Evolutionary conservation across 2,113 vertebrate species (phyloP), one percentile per base, ranked within the genome.

Genomic region (Otus sunia): DNA sequence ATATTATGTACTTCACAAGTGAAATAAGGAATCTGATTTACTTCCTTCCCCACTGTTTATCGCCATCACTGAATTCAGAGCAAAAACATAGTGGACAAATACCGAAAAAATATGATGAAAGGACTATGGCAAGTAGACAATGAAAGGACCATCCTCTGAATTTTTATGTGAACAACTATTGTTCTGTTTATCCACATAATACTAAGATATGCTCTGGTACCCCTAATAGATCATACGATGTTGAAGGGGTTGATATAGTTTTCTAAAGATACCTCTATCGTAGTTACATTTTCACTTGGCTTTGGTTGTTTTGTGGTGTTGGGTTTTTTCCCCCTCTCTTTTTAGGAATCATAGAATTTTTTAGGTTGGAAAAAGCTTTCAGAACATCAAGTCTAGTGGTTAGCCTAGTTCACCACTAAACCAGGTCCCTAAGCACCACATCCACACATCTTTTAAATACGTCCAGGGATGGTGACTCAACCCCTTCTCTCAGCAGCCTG

Each of bases 1-100:
- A 60, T 92, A 59, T 80, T 94, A 39, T 63, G 16, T 60, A n/a
- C 50, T 85, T 95, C 43, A 83, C 25, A 90, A 93, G 9, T 53
- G 84, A 93, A 86, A 25, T 66, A 89, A 94, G 45, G 71, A 93
- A 88, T 82, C 25, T 60, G 19, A 78, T 72, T 74, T 81, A 67
- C 12, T 55, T 78, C 30, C 55, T 30, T 94, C 39, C 29, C 47
- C 47, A 63, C 32, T 60, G 17, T 68, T 79, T 79, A 67, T 63
- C 89, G 55, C 23, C 39, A 32, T 55, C 37, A 47, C 21, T 87
- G 59, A 74, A 72, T 63, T 21, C 20, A 56, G 49, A 30, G 18
- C 52, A 68, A 79, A 63, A 73, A 49, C 20, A 37, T 73, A 9
- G 41, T 77, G 47, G 74, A 84, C 9, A 16, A 74, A 80, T 60